phyloP scores from a whole-genome alignment of 2,888 invertebrate genomes.

The Drosophila rubida region DNA sequence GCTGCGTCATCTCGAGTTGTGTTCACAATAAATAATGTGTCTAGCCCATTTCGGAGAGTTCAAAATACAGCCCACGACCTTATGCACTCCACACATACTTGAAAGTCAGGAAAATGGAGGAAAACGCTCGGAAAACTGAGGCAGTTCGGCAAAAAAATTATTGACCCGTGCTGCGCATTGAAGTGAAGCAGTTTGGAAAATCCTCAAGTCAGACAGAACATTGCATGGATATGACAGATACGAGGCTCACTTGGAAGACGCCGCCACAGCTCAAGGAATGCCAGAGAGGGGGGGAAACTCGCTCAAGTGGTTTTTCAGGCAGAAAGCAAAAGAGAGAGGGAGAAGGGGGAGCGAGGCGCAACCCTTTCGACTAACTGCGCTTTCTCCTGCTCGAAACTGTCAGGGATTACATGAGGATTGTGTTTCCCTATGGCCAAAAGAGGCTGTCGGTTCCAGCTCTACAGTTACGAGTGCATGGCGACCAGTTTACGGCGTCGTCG shows the following conservation, averaged over 20 bases:
- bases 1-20: conserved; percentile 38
- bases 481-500: background rate
- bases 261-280: conserved; percentile 8
- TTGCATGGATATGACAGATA: conserved; percentile 55
- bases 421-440: conserved; percentile 28
- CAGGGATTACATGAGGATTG: conserved; percentile 66
- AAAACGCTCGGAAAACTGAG: conserved; percentile 22
- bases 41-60: conserved; percentile 36
- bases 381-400: conserved; percentile 47
- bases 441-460: conserved; percentile 54
- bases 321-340: background rate
- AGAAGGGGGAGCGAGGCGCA: conserved; percentile 18
- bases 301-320: conserved; percentile 51
- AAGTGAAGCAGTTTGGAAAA: conserved; percentile 74
- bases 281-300: conserved; percentile 25
- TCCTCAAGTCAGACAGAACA: conserved; percentile 66
- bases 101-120: background rate
- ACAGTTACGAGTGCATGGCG: conserved; percentile 10
- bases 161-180: conserved; percentile 74
- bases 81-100: conserved; percentile 45
- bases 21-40: conserved; percentile 35
- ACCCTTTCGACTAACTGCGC: conserved; percentile 46
- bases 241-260: conserved; percentile 42
- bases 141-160: conserved; percentile 53
- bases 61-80: conserved; percentile 63